Conservation (phyloP, 2,888 invertebrate species). For the Nesidiocoris tenuis region DNA sequence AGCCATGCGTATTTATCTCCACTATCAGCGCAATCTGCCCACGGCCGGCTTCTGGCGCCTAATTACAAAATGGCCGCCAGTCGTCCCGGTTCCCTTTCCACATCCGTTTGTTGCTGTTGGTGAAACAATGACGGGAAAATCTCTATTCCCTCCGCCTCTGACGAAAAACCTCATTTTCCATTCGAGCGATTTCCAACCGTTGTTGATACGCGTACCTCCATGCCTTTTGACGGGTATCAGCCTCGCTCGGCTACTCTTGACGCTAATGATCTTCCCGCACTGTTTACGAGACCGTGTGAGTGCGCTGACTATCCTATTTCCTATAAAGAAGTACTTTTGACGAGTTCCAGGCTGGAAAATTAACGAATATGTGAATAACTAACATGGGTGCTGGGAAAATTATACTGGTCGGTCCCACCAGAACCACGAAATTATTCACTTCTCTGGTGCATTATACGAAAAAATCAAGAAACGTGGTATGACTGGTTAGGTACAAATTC, state of each 20-base stretch:
- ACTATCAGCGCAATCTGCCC: neutral
- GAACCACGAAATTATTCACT: too few species aligned
- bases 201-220: neutral
- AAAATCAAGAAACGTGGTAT: too few species aligned
- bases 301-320: too few species aligned
- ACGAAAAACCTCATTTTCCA: constrained; percentile 27
- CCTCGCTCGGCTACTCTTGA: neutral
- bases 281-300: neutral
- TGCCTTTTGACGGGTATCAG: neutral
- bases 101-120: neutral
- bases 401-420: too few species aligned
- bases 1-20: neutral
- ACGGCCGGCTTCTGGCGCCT: neutral
- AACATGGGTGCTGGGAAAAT: too few species aligned
- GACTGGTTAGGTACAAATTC: too few species aligned
- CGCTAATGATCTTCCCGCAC: neutral
- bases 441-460: too few species aligned
- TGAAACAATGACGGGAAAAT: neutral
- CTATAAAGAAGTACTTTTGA: too few species aligned
- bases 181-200: constrained; percentile 14
- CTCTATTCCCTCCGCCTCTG: neutral
- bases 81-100: neutral
- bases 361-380: too few species aligned
- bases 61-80: neutral
- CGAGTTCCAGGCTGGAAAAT: too few species aligned